These are phyloP conservation scores for Protaetia brevitarsis DNA, from an alignment of 1,140 invertebrate species.

Conservation along the genomic window DNA sequence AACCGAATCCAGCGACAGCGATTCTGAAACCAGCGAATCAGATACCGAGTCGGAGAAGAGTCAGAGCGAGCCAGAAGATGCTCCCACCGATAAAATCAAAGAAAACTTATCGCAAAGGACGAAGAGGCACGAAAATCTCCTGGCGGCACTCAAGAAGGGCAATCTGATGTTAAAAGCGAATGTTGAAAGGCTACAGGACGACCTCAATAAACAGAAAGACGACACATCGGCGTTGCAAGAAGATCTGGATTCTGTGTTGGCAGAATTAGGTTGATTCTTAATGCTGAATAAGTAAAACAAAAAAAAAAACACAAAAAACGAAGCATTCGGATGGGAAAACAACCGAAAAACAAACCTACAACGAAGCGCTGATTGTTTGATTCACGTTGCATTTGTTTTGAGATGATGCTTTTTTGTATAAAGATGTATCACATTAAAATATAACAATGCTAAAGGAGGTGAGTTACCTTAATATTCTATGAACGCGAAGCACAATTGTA, in stretches of 20 bases:
- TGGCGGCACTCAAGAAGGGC: constrained; percentile 78
- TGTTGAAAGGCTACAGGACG: constrained; percentile 79
- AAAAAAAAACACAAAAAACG: constrained; percentile 4
- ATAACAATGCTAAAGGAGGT: not conserved
- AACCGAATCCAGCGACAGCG: constrained; percentile 60
- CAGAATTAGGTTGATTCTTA: constrained; percentile 64
- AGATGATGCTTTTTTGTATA: constrained; percentile 11
- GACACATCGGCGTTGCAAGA: constrained; percentile 71
- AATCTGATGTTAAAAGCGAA: constrained; percentile 82
- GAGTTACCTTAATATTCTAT: not conserved
- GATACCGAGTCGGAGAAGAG: constrained; percentile 54
- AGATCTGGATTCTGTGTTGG: constrained; percentile 77
- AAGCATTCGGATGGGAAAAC: not conserved
- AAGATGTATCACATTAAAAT: constrained; percentile 16
- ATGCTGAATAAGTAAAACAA: not conserved
- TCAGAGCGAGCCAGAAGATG: constrained; percentile 64
- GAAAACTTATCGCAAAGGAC: constrained; percentile 58
- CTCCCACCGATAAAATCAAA: constrained; percentile 62
- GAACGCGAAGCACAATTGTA: not conserved
- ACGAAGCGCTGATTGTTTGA: not conserved
- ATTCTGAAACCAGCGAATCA: constrained; percentile 57
- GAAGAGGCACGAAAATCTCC: constrained; percentile 72
- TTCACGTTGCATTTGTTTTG: constrained; percentile 14
- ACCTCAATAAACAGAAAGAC: constrained; percentile 76
- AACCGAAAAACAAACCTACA: constrained; percentile 11